A percentile compares a stretch with the other conserved stretches of the same genome.
These are phyloP conservation scores for Drosophila suzukii DNA, from an alignment of 1,140 invertebrate species.

Conservation along the genomic window DNA sequence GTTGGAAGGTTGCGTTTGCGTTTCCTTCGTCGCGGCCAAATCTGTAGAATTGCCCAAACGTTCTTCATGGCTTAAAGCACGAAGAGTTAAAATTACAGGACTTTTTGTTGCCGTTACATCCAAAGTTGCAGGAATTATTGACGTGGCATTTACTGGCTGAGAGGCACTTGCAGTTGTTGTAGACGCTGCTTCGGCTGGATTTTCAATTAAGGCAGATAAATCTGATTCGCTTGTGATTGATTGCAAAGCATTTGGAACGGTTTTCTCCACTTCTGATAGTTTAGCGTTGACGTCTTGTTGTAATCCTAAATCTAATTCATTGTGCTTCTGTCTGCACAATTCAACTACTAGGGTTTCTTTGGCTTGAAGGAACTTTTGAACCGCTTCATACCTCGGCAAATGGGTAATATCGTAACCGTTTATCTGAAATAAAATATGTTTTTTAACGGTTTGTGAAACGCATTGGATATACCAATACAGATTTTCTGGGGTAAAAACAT, in stretches of 20 bases:
- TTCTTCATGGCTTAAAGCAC: conserved; percentile 23
- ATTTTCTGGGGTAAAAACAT: not conserved
- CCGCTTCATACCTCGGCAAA: conserved; percentile 89
- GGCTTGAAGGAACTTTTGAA: conserved; percentile 89
- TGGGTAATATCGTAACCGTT: conserved; percentile 90
- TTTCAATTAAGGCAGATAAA: conserved; percentile 4
- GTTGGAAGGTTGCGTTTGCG: conserved; percentile 11
- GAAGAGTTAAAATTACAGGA: conserved; percentile 61
- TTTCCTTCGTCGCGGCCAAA: conserved; percentile 24
- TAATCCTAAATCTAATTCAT: conserved; percentile 16
- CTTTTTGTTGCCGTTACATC: conserved; percentile 3
- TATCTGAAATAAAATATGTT: conserved; percentile 85
- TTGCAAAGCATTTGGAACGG: not conserved
- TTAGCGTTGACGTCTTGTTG: not conserved
- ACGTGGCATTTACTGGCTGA: conserved; percentile 7
- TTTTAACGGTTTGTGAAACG: not conserved
- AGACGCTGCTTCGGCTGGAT: not conserved
- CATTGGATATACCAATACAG: not conserved
- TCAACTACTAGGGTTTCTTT: conserved; percentile 90
- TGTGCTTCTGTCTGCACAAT: conserved; percentile 86
- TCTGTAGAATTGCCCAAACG: not conserved
- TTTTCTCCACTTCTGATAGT: conserved; percentile 1
- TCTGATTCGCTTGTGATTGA: not conserved
- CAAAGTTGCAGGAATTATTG: not conserved
- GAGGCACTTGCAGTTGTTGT: conserved; percentile 16